A percentile compares a stretch with the other conserved stretches of the same genome.
These are phyloP conservation scores for Chymomyza caudatula DNA, from an alignment of 2,888 invertebrate species.

Conservation along the genomic window DNA sequence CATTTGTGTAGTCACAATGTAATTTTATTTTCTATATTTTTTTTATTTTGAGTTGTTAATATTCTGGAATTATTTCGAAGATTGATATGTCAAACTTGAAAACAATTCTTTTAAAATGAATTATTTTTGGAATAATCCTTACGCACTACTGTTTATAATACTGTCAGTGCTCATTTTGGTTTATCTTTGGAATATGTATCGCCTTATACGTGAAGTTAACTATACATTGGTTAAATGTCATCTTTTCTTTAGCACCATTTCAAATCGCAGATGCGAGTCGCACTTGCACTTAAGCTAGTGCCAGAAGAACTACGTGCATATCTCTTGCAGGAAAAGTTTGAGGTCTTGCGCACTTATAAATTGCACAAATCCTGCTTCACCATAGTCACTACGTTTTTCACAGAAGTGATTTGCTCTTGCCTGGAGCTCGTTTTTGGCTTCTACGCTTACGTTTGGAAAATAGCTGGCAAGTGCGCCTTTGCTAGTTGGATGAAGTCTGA, in stretches of 20 bases:
- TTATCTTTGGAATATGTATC: conserved; percentile 48
- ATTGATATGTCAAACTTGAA: background rate
- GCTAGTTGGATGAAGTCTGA: conserved; percentile 83
- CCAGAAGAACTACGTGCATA: conserved; percentile 38
- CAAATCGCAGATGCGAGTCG: conserved; percentile 33
- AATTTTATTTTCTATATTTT: background rate
- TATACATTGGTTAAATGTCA: background rate
- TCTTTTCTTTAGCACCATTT: background rate
- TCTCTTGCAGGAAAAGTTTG: conserved; percentile 32
- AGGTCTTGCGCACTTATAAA: conserved; percentile 43
- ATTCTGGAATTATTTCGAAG: background rate
- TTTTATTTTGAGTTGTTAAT: background rate
- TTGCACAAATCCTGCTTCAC: conserved; percentile 80
- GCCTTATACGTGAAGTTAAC: conserved; percentile 51
- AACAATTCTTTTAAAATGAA: background rate
- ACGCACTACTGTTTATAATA: conserved; percentile 32
- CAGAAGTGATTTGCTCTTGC: conserved; percentile 81
- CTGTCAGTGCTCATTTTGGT: conserved; percentile 38
- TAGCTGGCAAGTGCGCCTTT: conserved; percentile 80
- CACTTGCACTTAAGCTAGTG: conserved; percentile 18
- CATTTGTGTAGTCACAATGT: background rate
- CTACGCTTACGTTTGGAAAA: conserved; percentile 84
- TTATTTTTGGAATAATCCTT: conserved; percentile 53
- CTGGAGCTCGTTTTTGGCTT: conserved; percentile 83
- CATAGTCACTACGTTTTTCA: conserved; percentile 84